Conservation (phyloP, 2,888 invertebrate genomes). For the Zygogramma bicolorata region DNA sequence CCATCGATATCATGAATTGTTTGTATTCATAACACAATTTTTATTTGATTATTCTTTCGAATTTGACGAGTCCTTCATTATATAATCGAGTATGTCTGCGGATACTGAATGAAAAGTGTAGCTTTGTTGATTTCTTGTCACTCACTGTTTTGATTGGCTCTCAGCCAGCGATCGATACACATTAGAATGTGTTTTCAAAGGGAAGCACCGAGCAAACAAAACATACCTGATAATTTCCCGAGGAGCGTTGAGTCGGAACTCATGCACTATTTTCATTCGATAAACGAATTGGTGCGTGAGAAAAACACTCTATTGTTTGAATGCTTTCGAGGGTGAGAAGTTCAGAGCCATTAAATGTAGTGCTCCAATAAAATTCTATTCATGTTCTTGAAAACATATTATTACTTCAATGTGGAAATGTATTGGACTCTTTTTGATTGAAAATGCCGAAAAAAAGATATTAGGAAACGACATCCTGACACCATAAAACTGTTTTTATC, state of each 20-base stretch:
- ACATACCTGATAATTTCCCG: neutral
- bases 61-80: no score
- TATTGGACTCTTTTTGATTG: no score
- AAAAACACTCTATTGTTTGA: neutral
- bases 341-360: neutral
- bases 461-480: neutral
- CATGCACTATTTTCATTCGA: neutral
- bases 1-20: no score
- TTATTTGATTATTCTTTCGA: no score
- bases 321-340: neutral
- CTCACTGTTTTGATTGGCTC: neutral
- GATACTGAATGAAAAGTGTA: neutral
- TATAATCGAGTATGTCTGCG: no score
- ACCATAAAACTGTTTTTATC: no score
- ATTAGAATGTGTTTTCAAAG: constrained; percentile 16
- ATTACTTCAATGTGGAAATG: neutral
- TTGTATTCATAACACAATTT: no score
- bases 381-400: neutral
- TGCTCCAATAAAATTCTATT: neutral
- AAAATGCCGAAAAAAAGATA: neutral
- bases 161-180: constrained; percentile 9
- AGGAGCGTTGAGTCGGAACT: neutral
- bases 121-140: neutral
- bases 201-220: constrained; percentile 7
- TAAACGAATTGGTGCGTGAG: neutral